These are phyloP conservation scores for Nudaria mundana DNA, from an alignment of 2,888 invertebrate genomes.

Conservation along the genomic window DNA sequence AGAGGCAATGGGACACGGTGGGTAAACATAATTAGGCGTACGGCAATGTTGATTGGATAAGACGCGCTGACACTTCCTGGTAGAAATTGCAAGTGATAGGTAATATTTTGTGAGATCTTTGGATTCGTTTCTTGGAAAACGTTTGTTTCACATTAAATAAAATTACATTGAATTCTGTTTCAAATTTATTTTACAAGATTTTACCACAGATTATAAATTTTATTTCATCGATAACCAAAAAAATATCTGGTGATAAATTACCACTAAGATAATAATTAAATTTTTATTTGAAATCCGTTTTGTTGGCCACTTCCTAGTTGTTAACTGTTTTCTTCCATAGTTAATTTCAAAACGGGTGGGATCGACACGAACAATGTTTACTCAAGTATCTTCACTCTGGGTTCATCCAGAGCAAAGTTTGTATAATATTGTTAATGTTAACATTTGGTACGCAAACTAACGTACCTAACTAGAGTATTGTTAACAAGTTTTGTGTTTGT, in stretches of 20 bases:
- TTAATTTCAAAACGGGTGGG: conserved; percentile 27
- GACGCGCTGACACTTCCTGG: conserved; percentile 49
- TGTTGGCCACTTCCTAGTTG: too few relatives aligned
- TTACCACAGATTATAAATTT: too few relatives aligned
- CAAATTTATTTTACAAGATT: background rate
- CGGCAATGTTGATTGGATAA: conserved; percentile 60
- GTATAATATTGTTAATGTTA: conserved; percentile 52
- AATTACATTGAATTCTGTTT: conserved; percentile 17
- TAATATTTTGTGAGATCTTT: conserved; percentile 58
- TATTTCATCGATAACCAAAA: too few relatives aligned
- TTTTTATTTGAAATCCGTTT: too few relatives aligned
- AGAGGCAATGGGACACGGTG: conserved; percentile 49
- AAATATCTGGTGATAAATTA: too few relatives aligned
- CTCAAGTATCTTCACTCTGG: conserved; percentile 38
- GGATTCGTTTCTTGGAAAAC: conserved; percentile 43
- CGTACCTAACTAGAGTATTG: conserved; percentile 42
- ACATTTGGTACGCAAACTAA: conserved; percentile 46
- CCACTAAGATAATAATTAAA: too few relatives aligned
- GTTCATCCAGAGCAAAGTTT: conserved; percentile 41
- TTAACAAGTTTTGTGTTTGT: conserved; percentile 48
- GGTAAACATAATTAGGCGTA: conserved; percentile 68
- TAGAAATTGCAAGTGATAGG: conserved; percentile 59
- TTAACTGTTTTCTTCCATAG: conserved; percentile 36
- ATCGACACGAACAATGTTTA: conserved; percentile 35
- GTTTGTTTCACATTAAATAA: conserved; percentile 41